Base-by-base conservation (phyloP, 2,888 invertebrate species). In the Idaea straminata region DNA sequence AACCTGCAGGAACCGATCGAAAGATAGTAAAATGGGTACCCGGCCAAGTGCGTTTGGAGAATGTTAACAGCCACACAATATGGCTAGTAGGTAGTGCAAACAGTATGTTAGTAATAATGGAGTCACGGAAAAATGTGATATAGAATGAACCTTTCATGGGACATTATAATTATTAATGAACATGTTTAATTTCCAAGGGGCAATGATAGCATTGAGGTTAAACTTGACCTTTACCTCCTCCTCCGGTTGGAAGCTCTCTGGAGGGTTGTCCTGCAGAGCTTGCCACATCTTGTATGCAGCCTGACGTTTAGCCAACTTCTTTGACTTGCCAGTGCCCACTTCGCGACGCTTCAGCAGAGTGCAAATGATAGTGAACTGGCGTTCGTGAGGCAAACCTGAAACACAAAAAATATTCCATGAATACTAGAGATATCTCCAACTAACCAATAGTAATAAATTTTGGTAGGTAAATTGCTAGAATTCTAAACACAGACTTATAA, bases 221-320 rank as follows among this genome's bases (percentile, higher is more conserved):
- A 16, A 25, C 15, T 16, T 58, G 5, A 6, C 13, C 58, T 58
- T 72, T 80, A 91, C 97, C 81, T 96, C 96, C 75, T 96, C 96
- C 63, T 95, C 94, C 58, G 94, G 93, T 81, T 94, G 95, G 83
- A 94, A 95, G 10, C 95, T 93, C 80, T 96, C 96, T 10, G 95
- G 93, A 0, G 96, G 96, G 78, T 95, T 93, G 73, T 97, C 96
- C 81, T 97, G 96, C 69, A 98, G 87, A 58, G 95, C 94, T 74
- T 96, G 96, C 96, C 96, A 97, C 98, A 99, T 98, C 86, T 97
- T 97, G 83, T 97, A 96, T 3, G 99, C 99, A 0, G 99, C 99
- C 84, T 97, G 95, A n/a, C 99, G 94, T 88, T 99, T 99, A 4
- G 99, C 99, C 63, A 98, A 94, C 87, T 99, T 99, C 93, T 99